Evolutionary conservation across 2,797 vertebrate species (phyloP).

Genomic region (Acomys russatus): DNA sequence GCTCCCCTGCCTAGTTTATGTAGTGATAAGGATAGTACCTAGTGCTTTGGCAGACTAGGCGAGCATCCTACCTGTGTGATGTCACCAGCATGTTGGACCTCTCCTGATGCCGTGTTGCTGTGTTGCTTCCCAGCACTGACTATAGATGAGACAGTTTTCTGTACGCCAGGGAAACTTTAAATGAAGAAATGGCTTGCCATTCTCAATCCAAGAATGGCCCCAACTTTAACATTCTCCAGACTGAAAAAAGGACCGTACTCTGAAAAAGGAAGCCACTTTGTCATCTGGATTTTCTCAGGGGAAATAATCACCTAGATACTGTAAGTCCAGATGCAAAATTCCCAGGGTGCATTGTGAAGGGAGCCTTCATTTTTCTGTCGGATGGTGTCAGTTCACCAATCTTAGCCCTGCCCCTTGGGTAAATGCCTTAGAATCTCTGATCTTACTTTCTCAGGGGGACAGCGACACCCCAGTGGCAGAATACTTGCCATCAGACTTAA

Average conservation of each 20-base stretch:
- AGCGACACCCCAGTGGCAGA: not conserved
- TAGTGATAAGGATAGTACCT: not conserved
- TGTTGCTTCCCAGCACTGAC: not conserved
- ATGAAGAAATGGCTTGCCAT: not conserved
- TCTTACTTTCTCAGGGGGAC: slow-evolving; percentile 15
- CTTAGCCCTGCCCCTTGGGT: not conserved
- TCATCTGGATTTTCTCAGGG: not conserved
- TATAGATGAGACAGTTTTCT: not conserved
- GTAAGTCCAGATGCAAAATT: not conserved
- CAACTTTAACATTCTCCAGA: not conserved
- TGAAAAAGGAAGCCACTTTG: not conserved
- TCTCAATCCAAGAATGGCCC: not conserved
- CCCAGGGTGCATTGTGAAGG: not conserved
- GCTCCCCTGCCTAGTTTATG: not conserved
- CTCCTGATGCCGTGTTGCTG: not conserved
- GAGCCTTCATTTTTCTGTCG: not conserved
- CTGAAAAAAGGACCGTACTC: not conserved
- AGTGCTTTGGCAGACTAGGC: too few species aligned
- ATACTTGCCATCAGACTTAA: not conserved
- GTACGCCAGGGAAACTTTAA: not conserved
- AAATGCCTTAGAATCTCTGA: not conserved
- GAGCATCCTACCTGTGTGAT: not conserved
- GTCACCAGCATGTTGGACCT: not conserved
- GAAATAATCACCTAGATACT: not conserved
- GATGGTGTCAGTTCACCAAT: not conserved